Percentiles rank a stretch among this genome's conserved stretches.
Conservation (phyloP, 2,113 vertebrate species). For the Hippopotamus amphibius region DNA sequence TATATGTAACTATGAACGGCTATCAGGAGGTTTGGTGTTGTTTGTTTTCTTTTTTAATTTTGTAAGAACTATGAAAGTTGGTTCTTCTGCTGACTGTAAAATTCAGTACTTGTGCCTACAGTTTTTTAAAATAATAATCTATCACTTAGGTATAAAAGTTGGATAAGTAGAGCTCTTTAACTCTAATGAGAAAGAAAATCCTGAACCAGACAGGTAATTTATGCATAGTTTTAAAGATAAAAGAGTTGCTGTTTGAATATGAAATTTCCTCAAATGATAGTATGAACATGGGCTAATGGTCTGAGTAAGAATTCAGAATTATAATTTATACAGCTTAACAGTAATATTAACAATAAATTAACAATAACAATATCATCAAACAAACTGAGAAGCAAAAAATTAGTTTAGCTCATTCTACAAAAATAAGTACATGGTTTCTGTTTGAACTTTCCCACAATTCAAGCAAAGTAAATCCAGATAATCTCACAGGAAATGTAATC, state of each 20-base stretch:
- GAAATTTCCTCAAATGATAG: background rate
- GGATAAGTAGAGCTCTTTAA: background rate
- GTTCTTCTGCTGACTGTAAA: background rate
- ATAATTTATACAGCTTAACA: background rate
- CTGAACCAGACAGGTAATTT: background rate
- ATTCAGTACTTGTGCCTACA: background rate
- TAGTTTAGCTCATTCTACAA: background rate
- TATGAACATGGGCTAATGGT: background rate
- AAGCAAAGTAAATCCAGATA: background rate
- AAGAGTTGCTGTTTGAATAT: background rate
- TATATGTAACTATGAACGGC: background rate
- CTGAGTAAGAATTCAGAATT: background rate
- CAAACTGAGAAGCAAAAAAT: background rate
- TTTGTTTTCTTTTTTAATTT: background rate
- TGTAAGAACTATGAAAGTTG: background rate
- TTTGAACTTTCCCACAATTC: background rate
- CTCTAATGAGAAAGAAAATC: background rate
- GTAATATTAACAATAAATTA: background rate
- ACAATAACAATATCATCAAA: background rate
- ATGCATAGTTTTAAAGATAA: background rate
- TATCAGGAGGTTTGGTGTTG: background rate
- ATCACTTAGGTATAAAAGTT: background rate
- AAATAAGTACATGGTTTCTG: background rate
- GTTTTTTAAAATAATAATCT: background rate
- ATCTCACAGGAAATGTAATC: background rate